phyloP scores from a whole-genome alignment of 2,113 vertebrate genomes.

The Dermatemys mawii region DNA sequence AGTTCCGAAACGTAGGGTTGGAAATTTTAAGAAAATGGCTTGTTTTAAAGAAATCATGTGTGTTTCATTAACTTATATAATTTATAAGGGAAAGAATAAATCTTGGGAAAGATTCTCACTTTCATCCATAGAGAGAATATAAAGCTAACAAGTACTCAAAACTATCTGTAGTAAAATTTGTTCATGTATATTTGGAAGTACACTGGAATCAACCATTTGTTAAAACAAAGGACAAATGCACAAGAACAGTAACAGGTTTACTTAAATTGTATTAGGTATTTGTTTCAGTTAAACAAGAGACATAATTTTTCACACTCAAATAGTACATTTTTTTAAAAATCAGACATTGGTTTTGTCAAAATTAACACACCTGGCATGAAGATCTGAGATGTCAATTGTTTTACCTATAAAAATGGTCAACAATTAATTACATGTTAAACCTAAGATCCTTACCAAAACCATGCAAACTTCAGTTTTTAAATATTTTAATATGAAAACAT shows the following conservation, averaged over 20 bases:
- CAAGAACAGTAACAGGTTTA: not conserved
- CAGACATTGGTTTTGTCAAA: not conserved
- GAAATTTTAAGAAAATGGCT: conserved; percentile 42
- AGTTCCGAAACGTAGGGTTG: not conserved
- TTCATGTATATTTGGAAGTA: not conserved
- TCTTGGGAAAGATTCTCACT: not conserved
- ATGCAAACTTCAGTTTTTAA: not conserved
- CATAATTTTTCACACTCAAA: not conserved
- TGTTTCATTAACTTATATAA: conserved; percentile 8
- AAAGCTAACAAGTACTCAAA: conserved; percentile 1
- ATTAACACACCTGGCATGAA: not conserved
- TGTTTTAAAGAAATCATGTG: conserved; percentile 35
- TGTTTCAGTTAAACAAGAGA: not conserved
- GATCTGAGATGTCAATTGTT: not conserved
- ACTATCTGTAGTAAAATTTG: not conserved
- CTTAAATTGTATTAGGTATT: not conserved
- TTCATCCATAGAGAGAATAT: not conserved
- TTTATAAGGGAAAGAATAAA: not conserved
- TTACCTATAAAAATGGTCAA: not conserved
- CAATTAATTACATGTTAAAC: not conserved
- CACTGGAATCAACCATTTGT: not conserved
- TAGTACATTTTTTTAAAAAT: not conserved
- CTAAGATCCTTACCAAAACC: not conserved
- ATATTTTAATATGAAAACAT: not conserved
- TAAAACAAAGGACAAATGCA: not conserved